Conservation (phyloP, 2,888 invertebrate genomes). For the Acleris emargana region DNA sequence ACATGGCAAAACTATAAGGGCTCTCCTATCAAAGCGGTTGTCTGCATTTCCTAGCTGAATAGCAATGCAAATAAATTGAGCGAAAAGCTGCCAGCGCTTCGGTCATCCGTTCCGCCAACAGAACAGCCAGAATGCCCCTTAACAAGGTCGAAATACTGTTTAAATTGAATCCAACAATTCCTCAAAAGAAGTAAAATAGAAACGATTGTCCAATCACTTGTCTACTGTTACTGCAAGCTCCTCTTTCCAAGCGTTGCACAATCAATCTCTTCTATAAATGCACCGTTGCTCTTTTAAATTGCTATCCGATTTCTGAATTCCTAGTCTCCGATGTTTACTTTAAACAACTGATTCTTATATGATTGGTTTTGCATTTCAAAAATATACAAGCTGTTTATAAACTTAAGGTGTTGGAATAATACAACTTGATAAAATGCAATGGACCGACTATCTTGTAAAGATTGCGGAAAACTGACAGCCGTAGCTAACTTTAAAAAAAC, state of each 20-base stretch:
- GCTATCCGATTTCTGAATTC: conserved; percentile 1
- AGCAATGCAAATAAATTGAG: too few species aligned
- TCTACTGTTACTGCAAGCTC: not conserved
- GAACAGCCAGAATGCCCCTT: too few species aligned
- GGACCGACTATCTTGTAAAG: too few species aligned
- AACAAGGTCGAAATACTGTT: not conserved
- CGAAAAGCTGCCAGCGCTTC: too few species aligned
- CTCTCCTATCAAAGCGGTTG: too few species aligned
- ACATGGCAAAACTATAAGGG: too few species aligned
- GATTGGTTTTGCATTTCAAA: not conserved
- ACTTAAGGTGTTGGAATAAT: too few species aligned
- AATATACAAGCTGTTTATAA: not conserved
- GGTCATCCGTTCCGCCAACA: too few species aligned
- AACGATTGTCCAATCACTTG: conserved; percentile 24
- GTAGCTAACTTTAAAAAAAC: too few species aligned
- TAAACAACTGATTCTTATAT: not conserved
- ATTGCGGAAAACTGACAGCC: too few species aligned
- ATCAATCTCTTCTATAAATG: conserved; percentile 28
- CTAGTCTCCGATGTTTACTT: not conserved
- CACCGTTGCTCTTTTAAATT: not conserved
- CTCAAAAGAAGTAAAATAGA: not conserved
- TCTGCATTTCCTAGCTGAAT: too few species aligned
- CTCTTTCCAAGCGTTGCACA: not conserved
- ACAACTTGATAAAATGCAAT: too few species aligned
- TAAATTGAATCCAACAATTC: not conserved